These are phyloP conservation scores for Galagoides demidoff DNA, from an alignment of 2,797 vertebrate species.

Conservation along the genomic window DNA sequence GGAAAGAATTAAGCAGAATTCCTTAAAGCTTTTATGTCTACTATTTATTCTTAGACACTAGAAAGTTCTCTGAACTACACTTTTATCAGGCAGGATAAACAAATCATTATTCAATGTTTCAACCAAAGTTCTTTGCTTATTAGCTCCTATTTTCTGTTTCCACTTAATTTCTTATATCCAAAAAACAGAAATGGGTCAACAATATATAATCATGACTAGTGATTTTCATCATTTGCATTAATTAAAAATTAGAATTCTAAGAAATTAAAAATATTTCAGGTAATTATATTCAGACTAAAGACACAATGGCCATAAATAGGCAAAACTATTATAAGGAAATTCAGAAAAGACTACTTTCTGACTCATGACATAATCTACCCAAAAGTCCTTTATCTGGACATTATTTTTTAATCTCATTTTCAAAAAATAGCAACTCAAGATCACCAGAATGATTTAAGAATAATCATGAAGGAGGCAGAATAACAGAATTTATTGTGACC, in stretches of 20 bases:
- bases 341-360: constrained; percentile 25
- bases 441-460: background rate
- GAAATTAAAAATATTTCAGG: constrained; percentile 48
- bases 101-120: background rate
- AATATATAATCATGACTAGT: background rate
- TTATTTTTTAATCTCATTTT: constrained; percentile 19
- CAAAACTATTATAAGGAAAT: background rate
- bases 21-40: background rate
- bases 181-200: background rate
- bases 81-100: background rate
- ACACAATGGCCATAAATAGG: background rate
- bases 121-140: background rate
- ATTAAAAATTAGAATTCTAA: constrained; percentile 18
- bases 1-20: background rate
- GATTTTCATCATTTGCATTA: constrained; percentile 25
- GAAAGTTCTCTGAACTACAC: background rate
- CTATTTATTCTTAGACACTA: background rate
- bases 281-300: constrained; percentile 20
- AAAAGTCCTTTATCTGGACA: background rate
- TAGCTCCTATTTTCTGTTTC: background rate
- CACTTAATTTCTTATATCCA: background rate
- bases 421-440: constrained; percentile 23
- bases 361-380: background rate
- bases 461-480: background rate
- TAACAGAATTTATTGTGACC: background rate